phyloP scores from a whole-genome alignment of 2,888 invertebrate species.

The Agonopterix subpropinquella region DNA sequence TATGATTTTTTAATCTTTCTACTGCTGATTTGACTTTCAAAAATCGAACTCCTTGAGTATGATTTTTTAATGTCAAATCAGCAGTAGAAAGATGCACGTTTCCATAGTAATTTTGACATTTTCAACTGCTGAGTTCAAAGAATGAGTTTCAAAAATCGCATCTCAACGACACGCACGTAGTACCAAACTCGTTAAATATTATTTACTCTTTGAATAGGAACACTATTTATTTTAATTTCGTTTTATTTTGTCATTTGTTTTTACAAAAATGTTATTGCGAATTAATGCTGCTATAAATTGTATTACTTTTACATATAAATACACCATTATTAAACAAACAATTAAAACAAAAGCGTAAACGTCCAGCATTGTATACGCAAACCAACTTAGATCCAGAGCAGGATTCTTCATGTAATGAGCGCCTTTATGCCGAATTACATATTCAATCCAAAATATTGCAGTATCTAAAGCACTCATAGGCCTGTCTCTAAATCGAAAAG shows the following conservation, averaged over 20 bases:
- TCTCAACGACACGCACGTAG: too few relatives aligned
- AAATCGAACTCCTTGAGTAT: too few relatives aligned
- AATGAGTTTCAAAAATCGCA: too few relatives aligned
- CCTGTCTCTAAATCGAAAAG: constrained; percentile 68
- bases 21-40: too few relatives aligned
- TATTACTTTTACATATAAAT: background rate
- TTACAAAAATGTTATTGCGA: too few relatives aligned
- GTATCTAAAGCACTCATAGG: constrained; percentile 66
- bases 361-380: constrained; percentile 60
- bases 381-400: constrained; percentile 52
- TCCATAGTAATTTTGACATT: too few relatives aligned
- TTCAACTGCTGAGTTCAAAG: too few relatives aligned
- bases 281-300: background rate
- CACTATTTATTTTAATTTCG: constrained; percentile 3
- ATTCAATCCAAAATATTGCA: constrained; percentile 75
- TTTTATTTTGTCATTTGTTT: constrained; percentile 5
- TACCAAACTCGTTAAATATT: too few relatives aligned
- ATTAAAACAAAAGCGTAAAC: constrained; percentile 43
- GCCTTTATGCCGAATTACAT: constrained; percentile 72
- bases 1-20: too few relatives aligned
- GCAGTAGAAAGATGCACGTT: too few relatives aligned
- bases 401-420: constrained; percentile 69
- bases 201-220: too few relatives aligned
- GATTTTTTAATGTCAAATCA: too few relatives aligned
- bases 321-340: background rate